Base-by-base conservation (phyloP, 2,113 vertebrate species). In the Semicossyphus pulcher region DNA sequence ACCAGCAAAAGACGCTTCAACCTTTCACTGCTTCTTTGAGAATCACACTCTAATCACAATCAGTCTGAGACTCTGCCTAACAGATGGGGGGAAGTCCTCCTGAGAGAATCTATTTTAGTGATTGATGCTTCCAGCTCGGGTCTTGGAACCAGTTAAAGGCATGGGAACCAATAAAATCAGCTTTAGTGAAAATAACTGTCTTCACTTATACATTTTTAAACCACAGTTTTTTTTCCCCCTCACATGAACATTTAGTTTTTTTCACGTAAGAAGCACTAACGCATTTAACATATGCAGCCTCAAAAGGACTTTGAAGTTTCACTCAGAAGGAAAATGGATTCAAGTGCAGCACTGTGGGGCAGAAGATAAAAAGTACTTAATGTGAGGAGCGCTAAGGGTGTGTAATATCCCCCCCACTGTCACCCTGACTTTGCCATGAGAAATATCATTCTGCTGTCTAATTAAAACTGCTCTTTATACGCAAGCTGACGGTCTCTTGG, bases 31-130 rank as follows among this genome's bases (percentile, higher is more conserved):
- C 26, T 44, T 58, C 34, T 25, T 16, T 0, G 1, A 49, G 56
- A 57, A 34, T 78, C 48, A 12, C 59, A 58, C 28, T 67, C 76
- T 4, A 34, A 59, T 29, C 39, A 29, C 29, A 10, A 25, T 52
- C 25, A 4, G 21, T 32, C 0, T 15, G 75, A 69, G 62, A 73
- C 28, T 9, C 10, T 26, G 32, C 0, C 15, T 1, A 53, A 45
- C 72, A 81, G 71, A 76, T 44, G 6, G 49, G 6, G 44, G 34
- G 42, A 8, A 4, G n/a, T 53, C 60, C 78, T 67, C 64, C 45
- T 37, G 64, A 75, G 56, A 29, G 63, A 66, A 60, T 54, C 68
- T 49, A 54, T 59, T 53, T 65, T 32, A 36, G 64, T 18, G 26
- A 36, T 37, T 32, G 36, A 48, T 44, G 53, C 21, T 5, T 68